These are phyloP conservation scores for Argentina silus DNA, from an alignment of 2,797 vertebrate species.

Conservation along the genomic window DNA sequence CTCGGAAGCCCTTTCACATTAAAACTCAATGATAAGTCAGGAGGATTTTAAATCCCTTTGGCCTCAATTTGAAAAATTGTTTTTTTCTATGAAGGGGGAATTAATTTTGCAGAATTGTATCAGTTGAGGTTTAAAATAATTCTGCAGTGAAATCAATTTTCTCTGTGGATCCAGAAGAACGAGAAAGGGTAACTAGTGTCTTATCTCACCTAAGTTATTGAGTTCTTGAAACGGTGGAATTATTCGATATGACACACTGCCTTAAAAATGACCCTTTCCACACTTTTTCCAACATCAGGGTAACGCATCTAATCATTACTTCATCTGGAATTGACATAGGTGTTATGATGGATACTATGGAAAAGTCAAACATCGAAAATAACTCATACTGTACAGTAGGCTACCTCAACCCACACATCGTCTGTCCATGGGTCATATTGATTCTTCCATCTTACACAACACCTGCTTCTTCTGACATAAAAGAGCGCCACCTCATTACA, in stretches of 20 bases:
- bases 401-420: too few species aligned
- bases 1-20: neutral
- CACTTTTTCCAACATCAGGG: too few species aligned
- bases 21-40: neutral
- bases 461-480: neutral
- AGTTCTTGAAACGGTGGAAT: too few species aligned
- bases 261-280: conserved; percentile 9
- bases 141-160: neutral
- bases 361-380: too few species aligned
- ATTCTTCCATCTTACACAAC: too few species aligned
- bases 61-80: neutral
- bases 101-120: neutral
- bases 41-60: neutral
- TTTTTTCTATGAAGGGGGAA: neutral
- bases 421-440: too few species aligned
- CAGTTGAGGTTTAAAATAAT: neutral
- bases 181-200: neutral
- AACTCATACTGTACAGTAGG: too few species aligned
- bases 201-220: too few species aligned
- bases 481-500: neutral
- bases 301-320: too few species aligned
- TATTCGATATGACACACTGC: conserved; percentile 10
- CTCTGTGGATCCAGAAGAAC: neutral
- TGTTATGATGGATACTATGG: too few species aligned
- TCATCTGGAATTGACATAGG: too few species aligned